Evolutionary conservation across 2,888 invertebrate species (phyloP).

Genomic region (Phalangium opilio): DNA sequence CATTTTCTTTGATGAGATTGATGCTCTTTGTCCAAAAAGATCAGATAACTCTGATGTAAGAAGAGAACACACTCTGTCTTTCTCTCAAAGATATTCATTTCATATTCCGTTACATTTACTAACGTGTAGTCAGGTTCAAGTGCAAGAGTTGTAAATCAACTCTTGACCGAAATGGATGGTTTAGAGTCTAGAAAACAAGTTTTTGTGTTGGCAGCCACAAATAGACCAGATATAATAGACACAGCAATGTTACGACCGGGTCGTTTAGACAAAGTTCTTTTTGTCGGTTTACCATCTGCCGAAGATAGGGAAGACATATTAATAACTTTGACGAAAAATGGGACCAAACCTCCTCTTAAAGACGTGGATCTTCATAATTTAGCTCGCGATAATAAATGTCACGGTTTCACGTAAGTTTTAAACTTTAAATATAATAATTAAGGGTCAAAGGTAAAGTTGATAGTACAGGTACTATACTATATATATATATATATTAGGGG

Average conservation of each 20-base stretch:
- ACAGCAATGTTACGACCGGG: constrained; percentile 84
- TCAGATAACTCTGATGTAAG: constrained; percentile 52
- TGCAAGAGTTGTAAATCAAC: constrained; percentile 81
- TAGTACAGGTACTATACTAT: too few species aligned
- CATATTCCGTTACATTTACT: not conserved
- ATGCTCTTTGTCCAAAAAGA: constrained; percentile 82
- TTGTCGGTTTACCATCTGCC: constrained; percentile 68
- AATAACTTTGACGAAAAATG: constrained; percentile 71
- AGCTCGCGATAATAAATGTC: constrained; percentile 46
- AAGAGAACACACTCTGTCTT: not conserved
- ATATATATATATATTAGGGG: constrained; percentile 45
- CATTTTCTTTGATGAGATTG: constrained; percentile 97
- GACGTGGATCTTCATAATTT: constrained; percentile 59
- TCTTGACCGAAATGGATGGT: constrained; percentile 98
- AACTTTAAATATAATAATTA: too few species aligned
- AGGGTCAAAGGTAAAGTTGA: too few species aligned
- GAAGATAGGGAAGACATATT: constrained; percentile 75
- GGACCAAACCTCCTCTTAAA: constrained; percentile 56
- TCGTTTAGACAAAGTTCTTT: constrained; percentile 73
- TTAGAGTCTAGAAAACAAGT: constrained; percentile 79
- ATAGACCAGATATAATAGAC: constrained; percentile 91
- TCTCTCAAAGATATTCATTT: not conserved
- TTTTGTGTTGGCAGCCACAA: constrained; percentile 88
- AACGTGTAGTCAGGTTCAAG: constrained; percentile 46
- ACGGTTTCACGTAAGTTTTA: constrained; percentile 52